Percentiles rank a stretch among this genome's conserved stretches.
Conservation (phyloP, 1,140 invertebrate species). For the Agrilus planipennis region DNA sequence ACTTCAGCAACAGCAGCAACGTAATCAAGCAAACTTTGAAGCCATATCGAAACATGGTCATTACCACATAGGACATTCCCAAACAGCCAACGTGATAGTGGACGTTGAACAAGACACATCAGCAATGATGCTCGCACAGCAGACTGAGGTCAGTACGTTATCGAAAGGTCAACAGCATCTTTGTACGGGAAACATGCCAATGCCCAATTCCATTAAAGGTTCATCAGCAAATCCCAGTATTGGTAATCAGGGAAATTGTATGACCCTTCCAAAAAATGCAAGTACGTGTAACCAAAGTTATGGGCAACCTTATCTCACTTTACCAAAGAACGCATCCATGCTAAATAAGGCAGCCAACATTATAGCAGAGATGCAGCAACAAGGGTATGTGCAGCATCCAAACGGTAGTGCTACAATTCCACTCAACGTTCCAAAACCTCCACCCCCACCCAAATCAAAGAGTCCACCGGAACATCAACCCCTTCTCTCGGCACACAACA, state of each 20-base stretch:
- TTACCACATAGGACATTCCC: slow-evolving; percentile 52
- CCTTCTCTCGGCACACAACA: slow-evolving; percentile 32
- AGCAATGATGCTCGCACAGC: slow-evolving; percentile 49
- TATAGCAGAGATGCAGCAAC: slow-evolving; percentile 40
- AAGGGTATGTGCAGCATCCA: slow-evolving; percentile 39
- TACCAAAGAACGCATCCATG: slow-evolving; percentile 44
- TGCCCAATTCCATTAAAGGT: slow-evolving; percentile 42
- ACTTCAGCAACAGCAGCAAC: slow-evolving; percentile 50
- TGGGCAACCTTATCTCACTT: slow-evolving; percentile 43
- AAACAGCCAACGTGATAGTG: slow-evolving; percentile 62
- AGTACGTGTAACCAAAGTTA: slow-evolving; percentile 22
- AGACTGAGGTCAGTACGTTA: slow-evolving; percentile 26
- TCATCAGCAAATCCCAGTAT: slow-evolving; percentile 47
- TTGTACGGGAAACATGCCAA: slow-evolving; percentile 46
- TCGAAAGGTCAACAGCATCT: slow-evolving; percentile 42
- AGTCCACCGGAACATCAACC: slow-evolving; percentile 46
- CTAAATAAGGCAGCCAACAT: slow-evolving; percentile 41
- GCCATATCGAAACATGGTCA: slow-evolving; percentile 54
- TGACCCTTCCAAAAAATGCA: slow-evolving; percentile 49
- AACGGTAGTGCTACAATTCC: slow-evolving; percentile 42
- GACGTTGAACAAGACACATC: slow-evolving; percentile 65
- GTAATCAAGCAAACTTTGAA: slow-evolving; percentile 59
- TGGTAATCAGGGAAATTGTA: slow-evolving; percentile 43
- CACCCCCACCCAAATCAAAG: slow-evolving; percentile 43
- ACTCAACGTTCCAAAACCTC: slow-evolving; percentile 41